These are phyloP conservation scores for Archips crataeganus DNA, from an alignment of 2,888 invertebrate genomes.

Conservation along the genomic window DNA sequence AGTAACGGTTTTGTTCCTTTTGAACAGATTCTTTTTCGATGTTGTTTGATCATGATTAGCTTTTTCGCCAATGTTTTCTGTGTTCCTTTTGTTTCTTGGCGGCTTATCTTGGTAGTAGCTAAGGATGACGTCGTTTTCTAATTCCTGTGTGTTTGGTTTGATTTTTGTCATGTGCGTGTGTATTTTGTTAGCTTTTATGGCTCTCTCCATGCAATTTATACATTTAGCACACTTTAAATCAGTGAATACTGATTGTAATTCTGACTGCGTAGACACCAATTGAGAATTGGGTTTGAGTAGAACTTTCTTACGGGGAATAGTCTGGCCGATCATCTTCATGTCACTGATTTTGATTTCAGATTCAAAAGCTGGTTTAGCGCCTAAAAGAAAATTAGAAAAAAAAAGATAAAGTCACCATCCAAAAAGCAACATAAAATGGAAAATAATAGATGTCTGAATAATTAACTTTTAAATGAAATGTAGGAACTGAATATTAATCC, in stretches of 20 bases:
- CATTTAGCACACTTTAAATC: constrained; percentile 60
- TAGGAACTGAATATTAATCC: no score
- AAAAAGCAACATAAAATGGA: no score
- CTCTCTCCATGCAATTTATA: constrained; percentile 62
- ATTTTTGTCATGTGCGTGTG: constrained; percentile 40
- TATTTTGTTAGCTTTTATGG: constrained; percentile 57
- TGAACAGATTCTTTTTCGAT: constrained; percentile 50
- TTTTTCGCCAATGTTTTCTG: constrained; percentile 23
- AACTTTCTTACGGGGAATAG: not conserved
- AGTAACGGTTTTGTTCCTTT: constrained; percentile 56
- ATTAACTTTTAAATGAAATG: no score
- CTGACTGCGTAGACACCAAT: constrained; percentile 47
- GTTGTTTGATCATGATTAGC: constrained; percentile 29
- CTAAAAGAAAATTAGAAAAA: not conserved
- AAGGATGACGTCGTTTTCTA: constrained; percentile 52
- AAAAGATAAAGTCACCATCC: no score
- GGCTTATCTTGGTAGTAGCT: constrained; percentile 45
- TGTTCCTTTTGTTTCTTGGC: constrained; percentile 53
- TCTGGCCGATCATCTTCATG: not conserved
- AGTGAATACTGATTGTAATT: constrained; percentile 56
- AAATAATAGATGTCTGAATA: no score
- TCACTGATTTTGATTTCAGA: not conserved
- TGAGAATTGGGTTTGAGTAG: constrained; percentile 52
- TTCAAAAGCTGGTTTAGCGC: not conserved
- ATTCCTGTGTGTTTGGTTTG: constrained; percentile 47